phyloP scores from a whole-genome alignment of 1,140 invertebrate species.

The Leptonema lineaticorne region DNA sequence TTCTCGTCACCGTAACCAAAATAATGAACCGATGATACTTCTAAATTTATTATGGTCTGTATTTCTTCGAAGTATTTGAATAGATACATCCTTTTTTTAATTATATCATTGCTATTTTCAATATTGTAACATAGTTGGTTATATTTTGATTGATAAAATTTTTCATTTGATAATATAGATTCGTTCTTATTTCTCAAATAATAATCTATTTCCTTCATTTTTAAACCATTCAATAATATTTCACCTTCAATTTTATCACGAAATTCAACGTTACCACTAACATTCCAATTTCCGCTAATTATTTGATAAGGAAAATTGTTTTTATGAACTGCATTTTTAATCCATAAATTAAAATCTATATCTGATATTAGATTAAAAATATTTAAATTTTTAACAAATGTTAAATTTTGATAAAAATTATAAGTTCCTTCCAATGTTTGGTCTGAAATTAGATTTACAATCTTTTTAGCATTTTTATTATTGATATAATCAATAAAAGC shows the following conservation, averaged over 20 bases:
- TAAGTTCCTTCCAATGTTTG: conserved; percentile 25
- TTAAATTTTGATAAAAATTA: conserved; percentile 27
- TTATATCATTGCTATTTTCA: conserved; percentile 16
- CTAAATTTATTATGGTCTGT: conserved; percentile 22
- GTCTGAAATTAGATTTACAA: conserved; percentile 28
- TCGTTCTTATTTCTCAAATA: conserved; percentile 11
- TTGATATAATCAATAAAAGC: conserved; percentile 27
- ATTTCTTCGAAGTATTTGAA: conserved; percentile 34
- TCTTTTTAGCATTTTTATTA: conserved; percentile 12
- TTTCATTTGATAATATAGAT: conserved; percentile 5
- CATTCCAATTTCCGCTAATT: conserved; percentile 30
- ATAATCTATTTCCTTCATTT: conserved; percentile 16
- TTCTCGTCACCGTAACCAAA: conserved; percentile 18
- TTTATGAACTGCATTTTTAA: conserved; percentile 32
- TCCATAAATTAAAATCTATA: conserved; percentile 34
- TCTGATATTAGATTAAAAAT: conserved; percentile 16
- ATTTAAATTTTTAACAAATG: conserved; percentile 27
- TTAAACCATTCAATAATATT: conserved; percentile 9
- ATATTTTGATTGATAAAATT: conserved; percentile 4
- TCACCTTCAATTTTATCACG: conserved; percentile 18
- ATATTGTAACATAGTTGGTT: conserved; percentile 14
- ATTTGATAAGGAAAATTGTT: conserved; percentile 16
- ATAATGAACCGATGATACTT: neutral
- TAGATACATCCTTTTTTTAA: conserved; percentile 21
- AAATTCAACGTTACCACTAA: conserved; percentile 22